Conservation (phyloP, 2,113 vertebrate genomes). For the Cyprinodon brontotheroides region DNA sequence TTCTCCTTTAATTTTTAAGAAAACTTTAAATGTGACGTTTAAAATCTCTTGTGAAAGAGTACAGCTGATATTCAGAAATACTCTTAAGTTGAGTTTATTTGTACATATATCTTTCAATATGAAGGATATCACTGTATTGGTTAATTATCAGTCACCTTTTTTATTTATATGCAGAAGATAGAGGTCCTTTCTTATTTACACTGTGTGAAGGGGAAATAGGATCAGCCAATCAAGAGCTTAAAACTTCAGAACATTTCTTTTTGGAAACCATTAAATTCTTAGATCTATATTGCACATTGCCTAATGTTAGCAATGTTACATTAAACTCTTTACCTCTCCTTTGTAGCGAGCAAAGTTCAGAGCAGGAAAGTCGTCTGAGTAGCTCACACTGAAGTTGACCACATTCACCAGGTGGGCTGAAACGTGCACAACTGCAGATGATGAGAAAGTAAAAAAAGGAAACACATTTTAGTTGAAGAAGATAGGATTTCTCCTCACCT, state of each 20-base stretch:
- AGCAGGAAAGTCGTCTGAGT: constrained; percentile 86
- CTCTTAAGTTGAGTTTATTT: no score
- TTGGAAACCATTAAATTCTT: not conserved
- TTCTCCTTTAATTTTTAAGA: no score
- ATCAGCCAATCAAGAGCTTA: not conserved
- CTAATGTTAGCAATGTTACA: not conserved
- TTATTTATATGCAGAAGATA: not conserved
- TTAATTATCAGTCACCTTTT: no score
- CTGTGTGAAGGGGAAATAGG: no score
- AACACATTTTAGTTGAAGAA: constrained; percentile 6
- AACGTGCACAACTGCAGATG: constrained; percentile 88
- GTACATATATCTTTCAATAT: no score
- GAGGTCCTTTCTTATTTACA: not conserved
- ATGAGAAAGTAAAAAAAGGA: constrained; percentile 14
- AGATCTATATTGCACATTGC: not conserved
- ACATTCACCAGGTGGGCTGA: constrained; percentile 92
- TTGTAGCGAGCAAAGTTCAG: constrained; percentile 90
- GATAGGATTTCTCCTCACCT: not conserved
- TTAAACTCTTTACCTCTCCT: constrained; percentile 84
- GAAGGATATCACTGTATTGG: no score
- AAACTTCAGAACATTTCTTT: not conserved
- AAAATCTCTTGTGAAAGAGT: no score
- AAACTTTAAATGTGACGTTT: no score
- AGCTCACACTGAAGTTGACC: constrained; percentile 89
- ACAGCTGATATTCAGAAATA: no score